Conservation (phyloP, 1,140 invertebrate species). For the Zaprionus vittiger region DNA sequence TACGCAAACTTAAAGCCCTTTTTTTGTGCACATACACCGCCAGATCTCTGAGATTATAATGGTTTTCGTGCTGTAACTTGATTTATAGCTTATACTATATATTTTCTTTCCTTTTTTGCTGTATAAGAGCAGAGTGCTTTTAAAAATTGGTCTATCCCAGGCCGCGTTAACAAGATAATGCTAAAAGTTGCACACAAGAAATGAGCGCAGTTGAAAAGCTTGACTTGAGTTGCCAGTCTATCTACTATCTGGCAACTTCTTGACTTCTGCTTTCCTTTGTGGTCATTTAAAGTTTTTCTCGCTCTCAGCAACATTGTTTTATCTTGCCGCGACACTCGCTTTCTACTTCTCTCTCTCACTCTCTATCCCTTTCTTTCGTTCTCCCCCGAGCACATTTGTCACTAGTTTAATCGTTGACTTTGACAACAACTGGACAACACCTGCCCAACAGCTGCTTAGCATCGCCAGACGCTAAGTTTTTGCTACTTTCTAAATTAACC, state of each 20-base stretch:
- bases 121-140: not conserved
- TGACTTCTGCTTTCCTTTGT: slow-evolving; percentile 3
- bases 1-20: not conserved
- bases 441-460: slow-evolving; percentile 21
- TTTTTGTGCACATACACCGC: not conserved
- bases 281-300: slow-evolving; percentile 9
- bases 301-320: not conserved
- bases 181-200: not conserved
- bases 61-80: not conserved
- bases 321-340: not conserved
- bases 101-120: not conserved
- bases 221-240: not conserved
- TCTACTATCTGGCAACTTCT: not conserved
- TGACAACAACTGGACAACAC: slow-evolving; percentile 10
- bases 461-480: slow-evolving; percentile 12
- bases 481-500: slow-evolving; percentile 25
- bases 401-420: slow-evolving; percentile 26
- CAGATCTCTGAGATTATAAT: not conserved
- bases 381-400: slow-evolving; percentile 17
- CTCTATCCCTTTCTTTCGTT: not conserved
- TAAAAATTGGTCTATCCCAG: not conserved
- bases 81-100: not conserved
- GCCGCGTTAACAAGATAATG: not conserved
- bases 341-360: not conserved
- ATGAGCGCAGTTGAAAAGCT: not conserved